These are phyloP conservation scores for Gracilinanus agilis DNA, from an alignment of 2,113 vertebrate genomes.

Conservation along the genomic window DNA sequence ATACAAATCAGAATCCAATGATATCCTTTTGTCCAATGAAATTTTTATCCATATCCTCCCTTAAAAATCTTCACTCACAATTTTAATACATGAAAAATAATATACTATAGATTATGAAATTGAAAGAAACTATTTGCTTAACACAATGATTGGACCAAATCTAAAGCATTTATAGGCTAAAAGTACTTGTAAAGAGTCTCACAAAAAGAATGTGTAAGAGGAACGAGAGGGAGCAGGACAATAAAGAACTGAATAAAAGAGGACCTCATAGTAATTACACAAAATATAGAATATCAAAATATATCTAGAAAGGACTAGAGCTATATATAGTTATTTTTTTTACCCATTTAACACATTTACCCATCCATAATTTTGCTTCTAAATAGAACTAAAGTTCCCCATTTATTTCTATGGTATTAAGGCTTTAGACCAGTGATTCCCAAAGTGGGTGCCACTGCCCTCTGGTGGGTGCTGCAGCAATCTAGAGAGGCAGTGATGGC, in stretches of 20 bases:
- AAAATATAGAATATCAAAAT: constrained; percentile 29
- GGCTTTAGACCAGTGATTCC: too few species aligned
- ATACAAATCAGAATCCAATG: background rate
- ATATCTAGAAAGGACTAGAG: constrained; percentile 22
- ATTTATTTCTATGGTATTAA: constrained; percentile 42
- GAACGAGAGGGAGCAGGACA: background rate
- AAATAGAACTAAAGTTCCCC: constrained; percentile 54
- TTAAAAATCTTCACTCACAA: background rate
- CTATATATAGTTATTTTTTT: constrained; percentile 34
- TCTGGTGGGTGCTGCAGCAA: too few species aligned
- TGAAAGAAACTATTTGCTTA: constrained; percentile 13
- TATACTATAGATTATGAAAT: constrained; percentile 11
- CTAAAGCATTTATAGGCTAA: constrained; percentile 29
- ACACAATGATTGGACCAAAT: constrained; percentile 3
- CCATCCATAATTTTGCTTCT: constrained; percentile 48
- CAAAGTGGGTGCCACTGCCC: too few species aligned
- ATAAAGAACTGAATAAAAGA: constrained; percentile 35
- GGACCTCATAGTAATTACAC: background rate
- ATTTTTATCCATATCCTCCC: background rate
- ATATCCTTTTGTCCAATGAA: background rate
- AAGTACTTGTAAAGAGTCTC: background rate
- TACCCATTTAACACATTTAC: too few species aligned
- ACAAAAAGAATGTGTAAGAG: background rate
- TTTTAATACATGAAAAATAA: constrained; percentile 35
- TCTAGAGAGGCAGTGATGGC: too few species aligned